Conservation (phyloP, 1,140 invertebrate species). For the Drosophila littoralis region DNA sequence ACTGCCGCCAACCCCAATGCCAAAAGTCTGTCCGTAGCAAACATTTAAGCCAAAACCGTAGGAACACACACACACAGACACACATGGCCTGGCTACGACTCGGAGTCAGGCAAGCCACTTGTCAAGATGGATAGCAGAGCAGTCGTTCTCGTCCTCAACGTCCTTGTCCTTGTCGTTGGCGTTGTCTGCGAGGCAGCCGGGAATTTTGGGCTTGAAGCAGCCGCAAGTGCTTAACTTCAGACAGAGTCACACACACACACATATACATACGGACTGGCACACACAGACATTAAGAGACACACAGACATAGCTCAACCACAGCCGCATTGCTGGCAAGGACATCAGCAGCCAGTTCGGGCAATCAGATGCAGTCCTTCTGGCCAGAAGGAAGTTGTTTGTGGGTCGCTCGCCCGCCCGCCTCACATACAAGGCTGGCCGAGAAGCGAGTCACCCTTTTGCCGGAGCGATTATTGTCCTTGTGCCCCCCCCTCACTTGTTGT, state of each 20-base stretch:
- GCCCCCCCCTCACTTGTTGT: neutral
- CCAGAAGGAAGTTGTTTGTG: conserved; percentile 80
- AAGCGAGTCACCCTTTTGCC: conserved; percentile 62
- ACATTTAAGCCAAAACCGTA: conserved; percentile 41
- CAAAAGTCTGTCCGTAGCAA: conserved; percentile 36
- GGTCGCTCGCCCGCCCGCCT: conserved; percentile 42
- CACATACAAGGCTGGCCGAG: conserved; percentile 54
- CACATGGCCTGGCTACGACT: conserved; percentile 32
- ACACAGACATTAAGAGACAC: conserved; percentile 45
- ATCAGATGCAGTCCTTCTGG: conserved; percentile 33
- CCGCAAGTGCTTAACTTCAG: conserved; percentile 82
- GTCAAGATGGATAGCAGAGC: conserved; percentile 79
- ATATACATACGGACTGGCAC: conserved; percentile 11
- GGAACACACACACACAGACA: conserved; percentile 21
- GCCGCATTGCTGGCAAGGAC: conserved; percentile 74
- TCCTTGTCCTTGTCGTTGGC: conserved; percentile 5
- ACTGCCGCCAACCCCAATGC: neutral
- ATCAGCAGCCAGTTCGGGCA: conserved; percentile 39
- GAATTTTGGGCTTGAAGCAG: conserved; percentile 79
- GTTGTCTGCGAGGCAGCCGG: conserved; percentile 57
- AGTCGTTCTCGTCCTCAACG: conserved; percentile 24
- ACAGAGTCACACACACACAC: conserved; percentile 50
- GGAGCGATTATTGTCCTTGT: conserved; percentile 45
- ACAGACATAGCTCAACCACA: conserved; percentile 61
- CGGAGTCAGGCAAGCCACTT: conserved; percentile 64